Evolutionary conservation across 2,113 vertebrate genomes (phyloP).

Genomic region (Otus sunia): DNA sequence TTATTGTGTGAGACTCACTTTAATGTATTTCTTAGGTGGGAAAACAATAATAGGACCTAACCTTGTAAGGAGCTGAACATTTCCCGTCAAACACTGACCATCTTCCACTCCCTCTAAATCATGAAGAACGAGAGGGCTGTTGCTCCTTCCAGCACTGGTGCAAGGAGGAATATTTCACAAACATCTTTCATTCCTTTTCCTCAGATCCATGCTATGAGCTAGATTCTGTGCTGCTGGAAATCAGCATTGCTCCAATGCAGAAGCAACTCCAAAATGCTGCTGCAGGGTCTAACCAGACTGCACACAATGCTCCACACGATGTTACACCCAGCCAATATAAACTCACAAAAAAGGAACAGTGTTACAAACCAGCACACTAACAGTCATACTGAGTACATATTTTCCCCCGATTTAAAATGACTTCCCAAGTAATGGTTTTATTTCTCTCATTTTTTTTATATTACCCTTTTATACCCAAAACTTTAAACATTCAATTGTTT

Average conservation of each 20-base stretch:
- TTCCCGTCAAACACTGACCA: background rate
- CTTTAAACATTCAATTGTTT: slow-evolving; percentile 33
- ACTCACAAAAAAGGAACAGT: background rate
- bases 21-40: background rate
- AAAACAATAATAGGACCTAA: background rate
- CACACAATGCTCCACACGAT: rapidly evolving
- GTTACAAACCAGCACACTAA: background rate
- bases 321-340: background rate
- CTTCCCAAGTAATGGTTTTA: background rate
- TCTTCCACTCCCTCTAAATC: background rate
- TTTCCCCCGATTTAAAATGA: background rate
- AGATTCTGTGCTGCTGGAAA: background rate
- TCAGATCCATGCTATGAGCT: background rate
- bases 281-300: background rate
- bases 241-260: background rate
- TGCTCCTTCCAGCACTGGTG: background rate
- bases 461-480: slow-evolving; percentile 25
- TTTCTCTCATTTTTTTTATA: background rate
- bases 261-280: background rate
- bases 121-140: background rate
- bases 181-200: background rate
- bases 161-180: background rate
- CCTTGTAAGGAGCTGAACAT: background rate
- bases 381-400: background rate
- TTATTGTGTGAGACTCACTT: background rate